phyloP scores from a whole-genome alignment of 92 coral and sea anemone genomes.

The Anthopleura xanthogrammica region DNA sequence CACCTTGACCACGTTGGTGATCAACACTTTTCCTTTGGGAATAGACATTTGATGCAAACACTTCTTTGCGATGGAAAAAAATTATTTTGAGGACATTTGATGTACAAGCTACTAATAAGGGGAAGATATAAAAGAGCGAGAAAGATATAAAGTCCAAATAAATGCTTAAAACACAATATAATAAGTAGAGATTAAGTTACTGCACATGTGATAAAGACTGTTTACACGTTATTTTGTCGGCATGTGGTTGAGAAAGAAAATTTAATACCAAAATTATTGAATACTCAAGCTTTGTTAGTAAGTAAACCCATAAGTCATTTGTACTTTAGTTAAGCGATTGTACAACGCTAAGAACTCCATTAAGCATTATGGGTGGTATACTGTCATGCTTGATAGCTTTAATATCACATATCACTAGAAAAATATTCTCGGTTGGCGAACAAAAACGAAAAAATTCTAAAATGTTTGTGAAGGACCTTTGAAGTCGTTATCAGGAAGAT shows the following conservation, averaged over 20 bases:
- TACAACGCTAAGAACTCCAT: background rate
- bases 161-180: background rate
- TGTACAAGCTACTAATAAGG: too few relatives aligned
- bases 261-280: slow-evolving; percentile 24
- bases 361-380: background rate
- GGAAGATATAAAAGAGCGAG: background rate
- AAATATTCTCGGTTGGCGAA: background rate
- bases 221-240: slow-evolving; percentile 21
- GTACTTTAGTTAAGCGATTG: slow-evolving; percentile 13
- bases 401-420: background rate
- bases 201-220: slow-evolving; percentile 18
- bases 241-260: slow-evolving; percentile 1
- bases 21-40: background rate
- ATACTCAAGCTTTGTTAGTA: background rate
- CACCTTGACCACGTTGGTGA: slow-evolving; percentile 29
- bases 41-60: slow-evolving; percentile 3
- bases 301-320: slow-evolving; percentile 6
- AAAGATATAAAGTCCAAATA: background rate
- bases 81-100: background rate
- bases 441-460: background rate
- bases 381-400: background rate
- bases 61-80: background rate
- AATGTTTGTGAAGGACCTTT: background rate
- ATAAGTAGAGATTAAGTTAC: slow-evolving; percentile 8
- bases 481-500: background rate